Base-by-base conservation (phyloP, 1,140 invertebrate species). In the Lepidurus apus region DNA sequence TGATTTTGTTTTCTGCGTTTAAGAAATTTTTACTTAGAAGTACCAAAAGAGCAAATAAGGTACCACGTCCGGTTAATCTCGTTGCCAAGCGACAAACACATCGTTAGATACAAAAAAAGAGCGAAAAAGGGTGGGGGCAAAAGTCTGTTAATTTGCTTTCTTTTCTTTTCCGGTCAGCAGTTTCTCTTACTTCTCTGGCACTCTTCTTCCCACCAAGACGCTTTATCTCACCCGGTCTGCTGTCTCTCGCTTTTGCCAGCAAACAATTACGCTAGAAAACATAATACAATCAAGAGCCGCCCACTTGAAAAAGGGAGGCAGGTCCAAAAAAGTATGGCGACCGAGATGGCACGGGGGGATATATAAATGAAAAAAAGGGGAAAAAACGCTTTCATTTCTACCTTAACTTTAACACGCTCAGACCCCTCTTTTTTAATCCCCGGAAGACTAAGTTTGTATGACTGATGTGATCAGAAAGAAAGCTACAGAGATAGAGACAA, bases 211-310 rank as follows among this genome's bases (percentile, higher is more conserved):
- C 53, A n/a, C 53, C 53, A 21, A 9, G 53, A 13, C 53, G 7
- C n/a, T 65, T 65, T 65, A 65, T 65, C 53, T 65, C 53, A 34
- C 53, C 53, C 21, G 53, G 13, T 65, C 53, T 65, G 6, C 53
- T 65, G 53, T 65, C 53, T 65, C 34, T 65, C 53, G 17, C 21
- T 17, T 65, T n/a, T n/a, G 17, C 53, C 13, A 21, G 53, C 53
- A 65, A 65, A 65, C 53, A 65, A 65, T 65, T 65, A 65, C 53
- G 53, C 53, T 65, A 3, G 53, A 65, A 65, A 65, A 65, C 53
- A 65, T 65, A 65, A 65, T 21, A 65, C 53, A 65, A 65, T 65
- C 13, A 65, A 65, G 53, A 65, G 53, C 21, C 13, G 13, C 53
- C 53, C 21, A 17, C 53, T n/a, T 65, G 7, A 21, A 65, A 65